Conservation (phyloP, 1,140 invertebrate genomes). For the Chelonus insularis region DNA sequence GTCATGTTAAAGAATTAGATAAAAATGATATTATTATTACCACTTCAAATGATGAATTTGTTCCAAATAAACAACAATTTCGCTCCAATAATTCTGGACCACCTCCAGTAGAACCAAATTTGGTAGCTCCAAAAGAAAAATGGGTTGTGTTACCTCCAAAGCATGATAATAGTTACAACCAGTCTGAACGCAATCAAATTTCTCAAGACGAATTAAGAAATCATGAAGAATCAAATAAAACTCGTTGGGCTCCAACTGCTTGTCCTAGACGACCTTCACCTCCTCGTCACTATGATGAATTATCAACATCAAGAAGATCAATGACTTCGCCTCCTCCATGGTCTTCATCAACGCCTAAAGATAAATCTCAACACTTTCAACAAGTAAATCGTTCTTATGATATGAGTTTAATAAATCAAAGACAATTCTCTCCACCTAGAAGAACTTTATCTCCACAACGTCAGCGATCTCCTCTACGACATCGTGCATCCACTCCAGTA, state of each 20-base stretch:
- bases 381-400: constrained; percentile 13
- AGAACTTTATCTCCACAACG: constrained; percentile 30
- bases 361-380: too few relatives aligned
- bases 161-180: background rate
- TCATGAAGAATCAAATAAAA: too few relatives aligned
- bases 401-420: background rate
- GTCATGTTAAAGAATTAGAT: constrained; percentile 44
- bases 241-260: too few relatives aligned
- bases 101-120: background rate
- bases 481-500: constrained; percentile 21
- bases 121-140: background rate
- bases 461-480: constrained; percentile 31
- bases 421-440: constrained; percentile 35
- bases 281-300: too few relatives aligned
- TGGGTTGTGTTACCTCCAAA: background rate
- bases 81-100: constrained; percentile 32
- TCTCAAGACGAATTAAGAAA: too few relatives aligned
- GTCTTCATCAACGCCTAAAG: too few relatives aligned
- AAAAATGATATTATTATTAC: constrained; percentile 47
- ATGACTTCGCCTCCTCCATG: too few relatives aligned
- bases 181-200: too few relatives aligned
- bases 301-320: too few relatives aligned
- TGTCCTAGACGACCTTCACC: too few relatives aligned
- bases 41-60: constrained; percentile 42
- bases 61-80: constrained; percentile 17